Percentiles rank a stretch among this genome's conserved stretches.
phyloP scores from a whole-genome alignment of 64 coral and sea anemone species.

The Pocillopora verrucosa region DNA sequence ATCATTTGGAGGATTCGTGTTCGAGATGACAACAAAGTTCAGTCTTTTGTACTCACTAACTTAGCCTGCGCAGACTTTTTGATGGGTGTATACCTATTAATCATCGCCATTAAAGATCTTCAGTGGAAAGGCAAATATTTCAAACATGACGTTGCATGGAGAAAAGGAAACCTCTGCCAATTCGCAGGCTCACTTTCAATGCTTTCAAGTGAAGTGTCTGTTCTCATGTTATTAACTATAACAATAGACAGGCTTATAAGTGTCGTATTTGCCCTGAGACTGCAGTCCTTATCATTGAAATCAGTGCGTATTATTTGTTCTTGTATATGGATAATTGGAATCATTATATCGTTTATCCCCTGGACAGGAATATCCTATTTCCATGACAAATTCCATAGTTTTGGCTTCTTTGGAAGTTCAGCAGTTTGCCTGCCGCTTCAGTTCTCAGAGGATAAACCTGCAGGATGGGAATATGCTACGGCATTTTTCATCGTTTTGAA shows the following conservation, averaged over 20 bases:
- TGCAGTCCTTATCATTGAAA: neutral
- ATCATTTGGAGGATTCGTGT: slow-evolving; percentile 22
- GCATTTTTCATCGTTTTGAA: slow-evolving; percentile 39
- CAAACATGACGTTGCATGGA: slow-evolving; percentile 47
- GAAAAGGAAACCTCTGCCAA: slow-evolving; percentile 13
- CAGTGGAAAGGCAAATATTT: slow-evolving; percentile 53
- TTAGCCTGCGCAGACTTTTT: slow-evolving; percentile 41
- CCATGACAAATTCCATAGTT: neutral
- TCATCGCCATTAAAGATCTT: slow-evolving; percentile 39
- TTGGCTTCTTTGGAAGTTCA: slow-evolving; percentile 18
- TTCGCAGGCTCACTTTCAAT: slow-evolving; percentile 43
- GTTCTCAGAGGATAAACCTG: neutral
- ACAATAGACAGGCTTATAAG: slow-evolving; percentile 13
- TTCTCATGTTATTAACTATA: slow-evolving; percentile 1
- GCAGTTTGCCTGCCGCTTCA: slow-evolving; percentile 31
- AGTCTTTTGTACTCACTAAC: slow-evolving; percentile 50
- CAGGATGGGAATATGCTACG: slow-evolving; percentile 34
- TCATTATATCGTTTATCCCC: slow-evolving; percentile 1
- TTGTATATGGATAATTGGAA: slow-evolving; percentile 10
- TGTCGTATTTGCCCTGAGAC: slow-evolving; percentile 6
- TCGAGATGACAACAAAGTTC: slow-evolving; percentile 31
- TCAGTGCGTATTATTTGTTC: neutral
- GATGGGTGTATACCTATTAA: slow-evolving; percentile 46
- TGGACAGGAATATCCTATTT: neutral
- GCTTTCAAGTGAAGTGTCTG: slow-evolving; percentile 23